Base-by-base conservation (phyloP, 2,797 vertebrate genomes). In the Lacerta agilis region DNA sequence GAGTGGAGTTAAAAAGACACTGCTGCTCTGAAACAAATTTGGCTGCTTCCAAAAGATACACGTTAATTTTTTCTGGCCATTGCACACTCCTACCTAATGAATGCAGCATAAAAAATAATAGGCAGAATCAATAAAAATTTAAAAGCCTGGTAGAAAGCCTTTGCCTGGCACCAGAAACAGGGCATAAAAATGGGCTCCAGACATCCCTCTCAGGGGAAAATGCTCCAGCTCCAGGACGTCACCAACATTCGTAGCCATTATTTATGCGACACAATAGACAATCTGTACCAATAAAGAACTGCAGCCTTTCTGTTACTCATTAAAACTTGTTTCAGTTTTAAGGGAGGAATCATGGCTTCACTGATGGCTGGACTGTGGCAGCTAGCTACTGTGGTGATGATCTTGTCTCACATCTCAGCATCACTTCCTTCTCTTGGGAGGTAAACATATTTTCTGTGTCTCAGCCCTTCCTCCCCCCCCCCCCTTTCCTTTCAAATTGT, bases 331-430 rank as follows among this genome's bases (percentile, higher is more conserved):
- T 94, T 91, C 67, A 0, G 55, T 83, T 88, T 88, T 89, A 79
- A 86, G 94, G 91, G 33, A 86, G 45, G 69, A 73, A 83, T 36
- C 75, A 95, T 93, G 92, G 86, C 69, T 90, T 91, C 72, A 23
- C 10, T 89, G 36, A 25, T 55, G 90, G 67, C 81, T 61, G 0
- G 49, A 66, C 73, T 95, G 66, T 92, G 95, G 91, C 88, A 87
- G 29, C 20, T 95, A 1, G 7, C 94, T 41, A 38, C 95, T 71
- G 90, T 92, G 36, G 8, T 95, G 83, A 83, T 93, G 29, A 87
- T 95, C 76, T 87, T 95, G 0, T 91, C 82, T 4, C 92, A 95
- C 45, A 89, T 95, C 80, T 92, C 95, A 29, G 80, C 90, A 41
- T 90, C 94, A 11, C 43, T 94, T 83, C 89, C 94, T 25, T n/a